A percentile compares a stretch with the other conserved stretches of the same genome.
These are phyloP conservation scores for Dasypus novemcinctus DNA, from an alignment of 2,113 vertebrate genomes.

Conservation along the genomic window DNA sequence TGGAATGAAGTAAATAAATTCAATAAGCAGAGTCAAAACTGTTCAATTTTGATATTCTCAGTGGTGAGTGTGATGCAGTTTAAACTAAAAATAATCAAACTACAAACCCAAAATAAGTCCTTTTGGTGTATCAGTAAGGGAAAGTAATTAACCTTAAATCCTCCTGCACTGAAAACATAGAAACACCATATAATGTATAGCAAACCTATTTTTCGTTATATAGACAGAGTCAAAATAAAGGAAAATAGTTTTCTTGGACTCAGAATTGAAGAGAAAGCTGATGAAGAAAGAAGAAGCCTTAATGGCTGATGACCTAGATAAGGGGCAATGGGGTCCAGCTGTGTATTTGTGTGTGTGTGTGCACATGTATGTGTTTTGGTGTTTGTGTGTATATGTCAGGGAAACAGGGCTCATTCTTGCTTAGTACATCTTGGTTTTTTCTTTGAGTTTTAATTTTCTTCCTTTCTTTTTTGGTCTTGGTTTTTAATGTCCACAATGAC, in stretches of 20 bases:
- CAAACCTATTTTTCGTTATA: not conserved
- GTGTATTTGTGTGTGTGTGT: no score
- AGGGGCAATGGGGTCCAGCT: accelerated
- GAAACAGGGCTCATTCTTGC: not conserved
- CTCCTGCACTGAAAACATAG: not conserved
- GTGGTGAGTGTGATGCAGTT: not conserved
- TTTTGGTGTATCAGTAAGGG: not conserved
- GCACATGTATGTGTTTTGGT: not conserved
- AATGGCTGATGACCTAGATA: accelerated
- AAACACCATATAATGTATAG: not conserved
- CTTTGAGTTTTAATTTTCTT: no score
- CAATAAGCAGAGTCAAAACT: not conserved
- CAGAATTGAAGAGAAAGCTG: not conserved
- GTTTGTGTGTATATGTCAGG: not conserved
- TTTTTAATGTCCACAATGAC: not conserved
- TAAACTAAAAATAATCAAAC: not conserved
- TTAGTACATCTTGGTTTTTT: not conserved
- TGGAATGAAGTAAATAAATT: not conserved
- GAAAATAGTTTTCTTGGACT: not conserved
- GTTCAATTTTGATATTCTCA: not conserved
- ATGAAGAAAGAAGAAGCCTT: not conserved
- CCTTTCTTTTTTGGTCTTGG: no score
- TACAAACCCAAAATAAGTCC: no score
- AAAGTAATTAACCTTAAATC: not conserved
- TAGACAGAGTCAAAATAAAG: not conserved